Evolutionary conservation across 2,888 invertebrate genomes (phyloP).

Genomic region (Orthonevra nobilis): DNA sequence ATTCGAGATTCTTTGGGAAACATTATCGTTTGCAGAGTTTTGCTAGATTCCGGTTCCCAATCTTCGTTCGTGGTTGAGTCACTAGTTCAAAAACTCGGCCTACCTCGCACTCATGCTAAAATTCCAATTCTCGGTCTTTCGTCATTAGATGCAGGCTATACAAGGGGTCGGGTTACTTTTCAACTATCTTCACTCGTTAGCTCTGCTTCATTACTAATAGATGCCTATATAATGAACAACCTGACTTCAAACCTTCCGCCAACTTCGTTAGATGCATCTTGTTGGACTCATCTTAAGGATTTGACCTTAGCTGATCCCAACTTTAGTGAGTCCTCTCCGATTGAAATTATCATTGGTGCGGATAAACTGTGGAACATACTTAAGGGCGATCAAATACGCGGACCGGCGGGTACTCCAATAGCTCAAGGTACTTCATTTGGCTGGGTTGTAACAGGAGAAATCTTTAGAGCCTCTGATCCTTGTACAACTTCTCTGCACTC

Average conservation of each 20-base stretch:
- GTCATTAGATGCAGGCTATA: not conserved
- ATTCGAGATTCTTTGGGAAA: no score
- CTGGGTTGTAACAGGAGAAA: no score
- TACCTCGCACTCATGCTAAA: no score
- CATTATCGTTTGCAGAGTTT: no score
- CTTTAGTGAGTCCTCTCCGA: not conserved
- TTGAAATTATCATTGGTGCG: constrained; percentile 3
- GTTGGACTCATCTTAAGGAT: not conserved
- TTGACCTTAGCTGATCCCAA: not conserved
- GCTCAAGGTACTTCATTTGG: no score
- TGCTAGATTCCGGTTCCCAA: no score
- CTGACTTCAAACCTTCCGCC: not conserved
- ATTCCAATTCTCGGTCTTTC: not conserved
- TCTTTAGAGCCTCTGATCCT: no score
- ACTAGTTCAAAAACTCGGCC: no score
- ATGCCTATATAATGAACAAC: not conserved
- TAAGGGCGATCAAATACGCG: constrained; percentile 1
- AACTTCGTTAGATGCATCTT: no score
- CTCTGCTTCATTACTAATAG: not conserved
- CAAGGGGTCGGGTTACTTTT: not conserved
- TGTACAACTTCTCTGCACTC: not conserved
- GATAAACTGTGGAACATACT: not conserved
- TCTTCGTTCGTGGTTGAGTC: no score
- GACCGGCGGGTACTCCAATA: no score
- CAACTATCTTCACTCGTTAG: not conserved